phyloP scores from a whole-genome alignment of 2,888 invertebrate genomes.

The Zygothrica quintamaculata region DNA sequence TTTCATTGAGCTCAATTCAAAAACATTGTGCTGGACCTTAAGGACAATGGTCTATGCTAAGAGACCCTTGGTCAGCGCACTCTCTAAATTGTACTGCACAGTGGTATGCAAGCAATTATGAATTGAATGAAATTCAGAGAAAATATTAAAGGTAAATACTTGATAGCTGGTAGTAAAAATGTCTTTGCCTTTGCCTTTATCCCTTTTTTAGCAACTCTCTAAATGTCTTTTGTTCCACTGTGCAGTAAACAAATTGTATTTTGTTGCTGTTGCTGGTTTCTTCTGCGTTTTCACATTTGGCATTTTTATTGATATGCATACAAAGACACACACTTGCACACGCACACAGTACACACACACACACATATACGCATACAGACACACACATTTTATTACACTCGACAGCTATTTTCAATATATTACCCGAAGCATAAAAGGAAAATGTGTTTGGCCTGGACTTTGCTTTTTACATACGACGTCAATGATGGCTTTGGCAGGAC shows the following conservation, averaged over 20 bases:
- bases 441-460: conserved; percentile 49
- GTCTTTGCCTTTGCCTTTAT: too few relatives aligned
- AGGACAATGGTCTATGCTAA: conserved; percentile 41
- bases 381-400: conserved; percentile 79
- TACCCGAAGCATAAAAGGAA: conserved; percentile 75
- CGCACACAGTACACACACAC: conserved; percentile 16
- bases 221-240: conserved; percentile 39
- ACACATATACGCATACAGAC: conserved; percentile 37
- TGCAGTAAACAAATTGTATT: conserved; percentile 74
- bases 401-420: conserved; percentile 82
- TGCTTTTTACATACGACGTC: conserved; percentile 70
- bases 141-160: too few relatives aligned
- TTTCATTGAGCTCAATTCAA: conserved; percentile 80
- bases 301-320: conserved; percentile 78
- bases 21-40: conserved; percentile 63
- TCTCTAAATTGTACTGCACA: conserved; percentile 31
- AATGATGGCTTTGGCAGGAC: conserved; percentile 37
- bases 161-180: too few relatives aligned
- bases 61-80: conserved; percentile 30
- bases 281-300: conserved; percentile 66
- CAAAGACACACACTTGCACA: conserved; percentile 41
- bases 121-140: too few relatives aligned
- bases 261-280: conserved; percentile 54
- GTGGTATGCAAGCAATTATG: conserved; percentile 31
- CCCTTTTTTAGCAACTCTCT: too few relatives aligned